Percentiles rank a stretch among this genome's conserved stretches.
Evolutionary conservation across 2,888 invertebrate genomes (phyloP).

Genomic region (Cabera pusaria): DNA sequence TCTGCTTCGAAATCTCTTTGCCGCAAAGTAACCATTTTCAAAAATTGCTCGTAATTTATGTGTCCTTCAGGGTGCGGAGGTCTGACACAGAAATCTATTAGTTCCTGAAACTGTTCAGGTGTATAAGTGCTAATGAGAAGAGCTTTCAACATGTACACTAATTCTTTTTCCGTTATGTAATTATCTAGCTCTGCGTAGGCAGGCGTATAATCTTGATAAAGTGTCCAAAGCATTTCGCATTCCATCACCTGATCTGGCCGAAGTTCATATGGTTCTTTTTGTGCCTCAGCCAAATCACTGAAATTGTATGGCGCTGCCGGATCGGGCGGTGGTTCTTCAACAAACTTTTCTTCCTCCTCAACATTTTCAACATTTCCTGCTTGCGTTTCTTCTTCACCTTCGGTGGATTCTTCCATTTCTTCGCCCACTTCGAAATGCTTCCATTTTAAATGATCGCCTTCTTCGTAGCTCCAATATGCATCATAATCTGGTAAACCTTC

Average conservation of each 20-base stretch:
- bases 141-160: conserved; percentile 67
- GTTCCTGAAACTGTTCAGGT: conserved; percentile 64
- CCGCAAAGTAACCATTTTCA: conserved; percentile 66
- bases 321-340: conserved; percentile 65
- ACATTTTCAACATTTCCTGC: no score
- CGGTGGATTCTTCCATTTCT: conserved; percentile 31
- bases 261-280: conserved; percentile 59
- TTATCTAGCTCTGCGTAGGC: conserved; percentile 65
- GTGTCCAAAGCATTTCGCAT: conserved; percentile 68
- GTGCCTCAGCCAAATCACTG: conserved; percentile 62
- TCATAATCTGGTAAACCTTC: no score
- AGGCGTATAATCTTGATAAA: conserved; percentile 69
- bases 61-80: conserved; percentile 67
- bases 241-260: conserved; percentile 68
- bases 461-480: no score
- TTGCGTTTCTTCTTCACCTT: conserved; percentile 36
- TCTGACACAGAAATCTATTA: conserved; percentile 61
- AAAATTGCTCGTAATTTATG: conserved; percentile 65
- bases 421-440: conserved; percentile 3
- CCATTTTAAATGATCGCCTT: no score
- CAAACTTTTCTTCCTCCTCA: conserved; percentile 58
- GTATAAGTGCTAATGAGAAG: conserved; percentile 66
- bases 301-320: conserved; percentile 69
- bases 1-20: conserved; percentile 62
- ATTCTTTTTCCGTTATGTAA: conserved; percentile 67